phyloP scores from a whole-genome alignment of 2,888 invertebrate genomes.

The Anodontia alba region DNA sequence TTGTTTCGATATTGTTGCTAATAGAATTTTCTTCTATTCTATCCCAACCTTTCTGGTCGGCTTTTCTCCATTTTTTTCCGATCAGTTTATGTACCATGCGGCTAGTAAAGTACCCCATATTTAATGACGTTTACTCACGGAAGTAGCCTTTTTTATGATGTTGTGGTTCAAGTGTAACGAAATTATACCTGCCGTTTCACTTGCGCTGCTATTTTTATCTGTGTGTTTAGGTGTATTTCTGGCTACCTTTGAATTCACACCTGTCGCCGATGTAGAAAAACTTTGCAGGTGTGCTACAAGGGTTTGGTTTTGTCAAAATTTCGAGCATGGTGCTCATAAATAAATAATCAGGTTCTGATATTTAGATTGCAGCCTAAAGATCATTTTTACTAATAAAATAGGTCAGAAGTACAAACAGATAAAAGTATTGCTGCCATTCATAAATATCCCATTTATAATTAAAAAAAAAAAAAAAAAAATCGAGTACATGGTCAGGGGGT shows the following conservation, averaged over 20 bases:
- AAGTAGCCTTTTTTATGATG: slow-evolving; percentile 53
- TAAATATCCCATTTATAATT: too few species aligned
- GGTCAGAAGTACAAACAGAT: too few species aligned
- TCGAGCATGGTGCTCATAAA: not conserved
- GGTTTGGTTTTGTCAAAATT: not conserved
- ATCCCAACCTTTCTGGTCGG: too few species aligned
- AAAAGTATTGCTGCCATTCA: too few species aligned
- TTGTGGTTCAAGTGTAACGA: slow-evolving; percentile 77
- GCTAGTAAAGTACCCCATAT: not conserved
- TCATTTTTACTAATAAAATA: too few species aligned
- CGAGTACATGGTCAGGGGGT: too few species aligned
- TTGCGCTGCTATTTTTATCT: slow-evolving; percentile 66
- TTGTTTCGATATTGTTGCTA: too few species aligned
- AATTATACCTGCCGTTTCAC: slow-evolving; percentile 69
- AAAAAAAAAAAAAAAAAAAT: too few species aligned
- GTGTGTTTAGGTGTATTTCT: slow-evolving; percentile 67
- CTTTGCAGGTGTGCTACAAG: slow-evolving; percentile 55
- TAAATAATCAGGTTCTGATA: not conserved
- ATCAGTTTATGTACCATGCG: too few species aligned
- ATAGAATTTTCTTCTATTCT: too few species aligned
- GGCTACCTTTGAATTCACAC: slow-evolving; percentile 52
- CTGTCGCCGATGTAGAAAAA: slow-evolving; percentile 35
- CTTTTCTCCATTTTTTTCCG: too few species aligned
- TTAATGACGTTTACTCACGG: slow-evolving; percentile 37
- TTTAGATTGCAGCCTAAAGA: not conserved